phyloP scores from a whole-genome alignment of 53 echinoderm and acorn worm species.

The Holothuria scabra region DNA sequence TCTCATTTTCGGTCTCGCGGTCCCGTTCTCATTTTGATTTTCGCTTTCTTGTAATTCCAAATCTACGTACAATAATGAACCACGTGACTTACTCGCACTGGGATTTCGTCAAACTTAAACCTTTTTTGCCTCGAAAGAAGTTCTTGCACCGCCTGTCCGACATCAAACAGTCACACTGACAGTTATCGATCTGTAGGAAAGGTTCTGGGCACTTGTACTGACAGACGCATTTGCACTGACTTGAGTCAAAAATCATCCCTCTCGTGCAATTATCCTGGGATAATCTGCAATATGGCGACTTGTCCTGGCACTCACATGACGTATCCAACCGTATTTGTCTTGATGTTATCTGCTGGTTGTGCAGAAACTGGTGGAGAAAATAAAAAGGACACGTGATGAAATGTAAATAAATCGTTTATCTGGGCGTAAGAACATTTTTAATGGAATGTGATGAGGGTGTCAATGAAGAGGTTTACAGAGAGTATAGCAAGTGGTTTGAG shows the following conservation, averaged over 20 bases:
- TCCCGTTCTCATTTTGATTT: too few relatives aligned
- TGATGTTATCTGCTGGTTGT: background rate
- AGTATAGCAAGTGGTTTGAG: too few relatives aligned
- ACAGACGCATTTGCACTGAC: constrained; percentile 79
- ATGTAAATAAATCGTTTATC: too few relatives aligned
- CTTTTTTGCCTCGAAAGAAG: constrained; percentile 75
- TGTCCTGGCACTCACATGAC: constrained; percentile 77
- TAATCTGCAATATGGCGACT: constrained; percentile 77
- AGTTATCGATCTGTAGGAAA: constrained; percentile 78
- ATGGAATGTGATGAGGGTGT: too few relatives aligned
- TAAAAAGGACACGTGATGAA: too few relatives aligned
- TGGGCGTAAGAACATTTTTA: too few relatives aligned
- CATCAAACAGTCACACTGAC: constrained; percentile 85
- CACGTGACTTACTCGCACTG: constrained; percentile 81
- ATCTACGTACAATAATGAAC: too few relatives aligned
- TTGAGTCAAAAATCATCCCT: constrained; percentile 76
- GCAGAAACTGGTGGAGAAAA: constrained; percentile 56
- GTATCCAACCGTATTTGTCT: constrained; percentile 63
- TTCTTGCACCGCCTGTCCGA: constrained; percentile 81
- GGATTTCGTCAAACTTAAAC: constrained; percentile 51
- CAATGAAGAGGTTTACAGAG: too few relatives aligned
- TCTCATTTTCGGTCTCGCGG: too few relatives aligned
- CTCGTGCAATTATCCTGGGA: constrained; percentile 69
- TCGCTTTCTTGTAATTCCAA: too few relatives aligned
- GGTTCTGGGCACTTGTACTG: constrained; percentile 77